These are phyloP conservation scores for Coilia nasus DNA, from an alignment of 2,797 vertebrate genomes.

Conservation along the genomic window DNA sequence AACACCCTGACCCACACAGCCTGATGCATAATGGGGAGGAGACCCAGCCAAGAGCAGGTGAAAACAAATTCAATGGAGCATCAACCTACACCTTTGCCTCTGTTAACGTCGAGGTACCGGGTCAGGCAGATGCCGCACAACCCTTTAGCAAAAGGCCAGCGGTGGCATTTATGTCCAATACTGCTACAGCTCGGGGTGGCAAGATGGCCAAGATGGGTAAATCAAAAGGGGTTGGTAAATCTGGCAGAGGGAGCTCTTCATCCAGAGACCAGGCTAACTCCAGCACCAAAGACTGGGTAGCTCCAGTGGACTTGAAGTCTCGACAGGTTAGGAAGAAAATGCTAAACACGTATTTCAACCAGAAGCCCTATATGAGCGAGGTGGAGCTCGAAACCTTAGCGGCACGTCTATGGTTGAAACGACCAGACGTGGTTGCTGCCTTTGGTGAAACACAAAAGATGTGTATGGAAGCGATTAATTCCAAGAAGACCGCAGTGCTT, in stretches of 20 bases:
- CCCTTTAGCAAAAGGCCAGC: not conserved
- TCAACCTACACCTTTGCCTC: not conserved
- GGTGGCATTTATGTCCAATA: not conserved
- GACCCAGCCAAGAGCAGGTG: not conserved
- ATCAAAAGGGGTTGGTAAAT: not conserved
- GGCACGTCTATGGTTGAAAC: constrained; percentile 73
- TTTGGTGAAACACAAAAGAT: constrained; percentile 77
- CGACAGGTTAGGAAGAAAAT: constrained; percentile 81
- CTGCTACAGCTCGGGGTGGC: not conserved
- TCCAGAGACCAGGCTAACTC: not conserved
- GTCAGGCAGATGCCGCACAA: not conserved
- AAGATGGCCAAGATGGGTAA: not conserved
- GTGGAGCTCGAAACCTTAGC: constrained; percentile 79
- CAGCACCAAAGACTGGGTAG: not conserved
- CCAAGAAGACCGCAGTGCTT: constrained; percentile 73
- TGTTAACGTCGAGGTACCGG: not conserved
- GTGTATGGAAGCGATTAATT: constrained; percentile 81
- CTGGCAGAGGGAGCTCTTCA: not conserved
- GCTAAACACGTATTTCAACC: constrained; percentile 82
- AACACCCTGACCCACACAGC: constrained; percentile 54
- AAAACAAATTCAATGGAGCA: not conserved
- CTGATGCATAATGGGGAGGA: constrained; percentile 35
- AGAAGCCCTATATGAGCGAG: constrained; percentile 82
- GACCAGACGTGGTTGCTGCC: constrained; percentile 79
- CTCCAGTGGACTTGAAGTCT: constrained; percentile 68